Evolutionary conservation across 2,113 vertebrate genomes (phyloP), one percentile per base, ranked within the genome.

Genomic region (Hyaena hyaena): DNA sequence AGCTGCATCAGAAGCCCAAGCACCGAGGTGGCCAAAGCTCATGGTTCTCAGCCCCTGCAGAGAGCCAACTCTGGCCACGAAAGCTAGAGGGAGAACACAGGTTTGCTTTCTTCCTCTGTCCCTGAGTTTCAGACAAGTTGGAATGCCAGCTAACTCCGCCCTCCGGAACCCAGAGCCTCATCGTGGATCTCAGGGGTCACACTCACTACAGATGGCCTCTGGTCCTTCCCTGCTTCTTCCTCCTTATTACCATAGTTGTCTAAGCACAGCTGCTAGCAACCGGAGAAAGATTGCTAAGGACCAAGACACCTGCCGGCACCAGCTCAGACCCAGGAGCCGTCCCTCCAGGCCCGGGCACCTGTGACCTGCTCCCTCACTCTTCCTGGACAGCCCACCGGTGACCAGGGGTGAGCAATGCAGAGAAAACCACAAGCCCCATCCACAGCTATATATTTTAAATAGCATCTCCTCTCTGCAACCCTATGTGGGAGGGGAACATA

Each of bases 401-500:
- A 82, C 26, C 82, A 92, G 50, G 58, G 33, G 19, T n/a, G 50
- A 95, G 31, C 35, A 35, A 39, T 33, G 12, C 73, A 92, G 79
- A 95, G 92, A 81, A 96, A 94, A 65, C 43, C 53, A 88, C 17
- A 33, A 88, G 77, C 71, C 66, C 90, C 74, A 88, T 89, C 85
- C 88, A 82, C 21, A 88, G 96, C 88, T 74, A 48, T 71, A 28
- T 97, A 93, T 97, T 97, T 98, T 93, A 97, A 98, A 96, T 95
- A 98, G 94, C 96, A 93, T 96, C 98, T 98, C 88, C 50, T 96
- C 95, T 96, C 97, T 90, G 90, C 95, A 98, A 96, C 85, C 98
- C 43, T 98, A 68, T 33, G 97, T 97, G 95, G 98, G 97, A 98
- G 95, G 96, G 93, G 96, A 98, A 98, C 98, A 98, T 98, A 98